phyloP scores from a whole-genome alignment of 2,888 invertebrate species.

The Phorcus lineatus region DNA sequence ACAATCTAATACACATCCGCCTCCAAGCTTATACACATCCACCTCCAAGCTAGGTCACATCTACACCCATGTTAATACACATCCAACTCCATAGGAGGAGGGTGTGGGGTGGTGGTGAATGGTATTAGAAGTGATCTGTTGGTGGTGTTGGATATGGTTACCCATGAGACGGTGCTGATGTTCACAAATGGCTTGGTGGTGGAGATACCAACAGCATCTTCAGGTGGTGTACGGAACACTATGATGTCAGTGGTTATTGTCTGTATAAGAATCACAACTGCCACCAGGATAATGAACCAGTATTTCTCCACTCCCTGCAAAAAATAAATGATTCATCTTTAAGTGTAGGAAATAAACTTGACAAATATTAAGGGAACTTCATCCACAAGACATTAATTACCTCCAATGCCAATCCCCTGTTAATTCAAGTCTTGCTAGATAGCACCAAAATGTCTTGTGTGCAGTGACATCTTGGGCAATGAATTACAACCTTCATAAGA shows the following conservation, averaged over 20 bases:
- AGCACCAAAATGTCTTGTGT: too few relatives aligned
- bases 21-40: neutral
- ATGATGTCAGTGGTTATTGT: conserved; percentile 69
- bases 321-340: too few relatives aligned
- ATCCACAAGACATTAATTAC: too few relatives aligned
- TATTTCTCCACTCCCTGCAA: conserved; percentile 67
- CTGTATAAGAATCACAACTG: conserved; percentile 66
- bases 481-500: too few relatives aligned
- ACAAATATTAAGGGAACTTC: too few relatives aligned
- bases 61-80: neutral
- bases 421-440: too few relatives aligned
- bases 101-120: neutral
- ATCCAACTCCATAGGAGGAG: neutral
- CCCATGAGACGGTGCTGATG: conserved; percentile 41
- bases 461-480: too few relatives aligned
- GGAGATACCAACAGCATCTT: conserved; percentile 27
- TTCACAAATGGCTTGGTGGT: conserved; percentile 29
- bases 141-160: conserved; percentile 40
- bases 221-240: conserved; percentile 55
- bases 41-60: neutral
- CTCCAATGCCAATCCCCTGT: too few relatives aligned
- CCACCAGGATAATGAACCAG: conserved; percentile 69
- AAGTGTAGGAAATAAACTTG: too few relatives aligned
- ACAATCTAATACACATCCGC: neutral
- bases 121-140: conserved; percentile 5